Evolutionary conservation across 2,888 invertebrate species (phyloP).

Genomic region (Stratiomys singularior): DNA sequence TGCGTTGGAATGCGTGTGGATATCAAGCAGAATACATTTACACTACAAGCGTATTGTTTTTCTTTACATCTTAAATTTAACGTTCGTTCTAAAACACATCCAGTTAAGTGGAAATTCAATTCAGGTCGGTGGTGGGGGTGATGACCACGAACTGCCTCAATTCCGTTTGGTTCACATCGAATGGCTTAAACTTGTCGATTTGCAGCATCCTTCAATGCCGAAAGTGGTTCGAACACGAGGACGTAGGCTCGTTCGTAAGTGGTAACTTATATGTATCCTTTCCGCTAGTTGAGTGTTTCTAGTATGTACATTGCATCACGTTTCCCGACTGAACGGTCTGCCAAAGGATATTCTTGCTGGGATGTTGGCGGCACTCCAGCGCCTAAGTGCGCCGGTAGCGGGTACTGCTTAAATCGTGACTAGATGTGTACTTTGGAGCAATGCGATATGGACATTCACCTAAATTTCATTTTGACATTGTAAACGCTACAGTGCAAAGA

Average conservation of each 20-base stretch:
- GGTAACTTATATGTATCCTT: too few relatives aligned
- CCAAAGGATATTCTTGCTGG: neutral
- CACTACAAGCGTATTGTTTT: too few relatives aligned
- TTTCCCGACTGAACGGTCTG: neutral
- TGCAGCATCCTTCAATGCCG: neutral
- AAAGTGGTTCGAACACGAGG: neutral
- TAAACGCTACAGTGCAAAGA: neutral
- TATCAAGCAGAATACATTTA: too few relatives aligned
- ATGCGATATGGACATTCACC: slow-evolving; percentile 28
- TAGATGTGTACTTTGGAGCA: neutral
- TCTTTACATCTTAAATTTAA: neutral
- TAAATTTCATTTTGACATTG: slow-evolving; percentile 27
- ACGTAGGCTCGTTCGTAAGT: neutral
- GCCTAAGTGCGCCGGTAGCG: too few relatives aligned
- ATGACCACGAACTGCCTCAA: neutral
- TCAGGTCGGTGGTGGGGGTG: neutral
- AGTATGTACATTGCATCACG: slow-evolving; percentile 7
- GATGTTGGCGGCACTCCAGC: neutral
- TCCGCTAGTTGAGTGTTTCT: too few relatives aligned
- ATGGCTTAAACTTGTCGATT: neutral
- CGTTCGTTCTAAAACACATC: neutral
- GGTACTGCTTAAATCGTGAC: neutral
- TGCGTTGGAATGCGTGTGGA: too few relatives aligned
- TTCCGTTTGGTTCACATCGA: slow-evolving; percentile 11
- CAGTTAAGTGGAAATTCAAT: neutral